Evolutionary conservation across 2,888 invertebrate genomes (phyloP).

Genomic region (Teleogryllus oceanicus): DNA sequence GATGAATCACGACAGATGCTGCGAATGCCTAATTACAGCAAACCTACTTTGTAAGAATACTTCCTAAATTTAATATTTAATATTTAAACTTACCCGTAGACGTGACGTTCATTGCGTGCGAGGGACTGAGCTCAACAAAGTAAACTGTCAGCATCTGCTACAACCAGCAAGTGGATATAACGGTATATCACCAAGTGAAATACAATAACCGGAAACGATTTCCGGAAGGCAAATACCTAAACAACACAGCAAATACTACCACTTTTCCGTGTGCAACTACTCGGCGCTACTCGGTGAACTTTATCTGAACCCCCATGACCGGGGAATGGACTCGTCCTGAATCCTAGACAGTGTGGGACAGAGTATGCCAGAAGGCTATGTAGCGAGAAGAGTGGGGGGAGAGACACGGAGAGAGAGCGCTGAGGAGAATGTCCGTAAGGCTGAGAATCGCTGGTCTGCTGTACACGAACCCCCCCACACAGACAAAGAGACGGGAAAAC

Average conservation of each 20-base stretch:
- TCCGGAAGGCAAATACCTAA: neutral
- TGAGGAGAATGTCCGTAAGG: neutral
- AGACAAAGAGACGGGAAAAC: conserved; percentile 19
- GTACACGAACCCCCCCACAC: neutral
- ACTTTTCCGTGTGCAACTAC: neutral
- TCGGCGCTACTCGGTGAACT: conserved; percentile 9
- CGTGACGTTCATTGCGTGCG: neutral
- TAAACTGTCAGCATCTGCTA: neutral
- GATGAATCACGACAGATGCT: no score
- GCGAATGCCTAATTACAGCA: no score
- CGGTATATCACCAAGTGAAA: no score
- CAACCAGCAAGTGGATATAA: neutral
- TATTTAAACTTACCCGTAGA: neutral
- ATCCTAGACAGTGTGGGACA: conserved; percentile 19
- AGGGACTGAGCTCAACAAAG: neutral
- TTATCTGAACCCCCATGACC: conserved; percentile 19
- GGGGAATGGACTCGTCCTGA: conserved; percentile 21
- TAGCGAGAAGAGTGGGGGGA: conserved; percentile 18
- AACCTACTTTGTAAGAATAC: no score
- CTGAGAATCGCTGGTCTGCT: neutral
- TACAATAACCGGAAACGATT: neutral
- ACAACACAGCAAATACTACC: neutral
- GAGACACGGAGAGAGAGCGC: conserved; percentile 7
- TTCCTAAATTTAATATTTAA: no score
- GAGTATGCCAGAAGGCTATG: conserved; percentile 18